phyloP scores from a whole-genome alignment of 2,113 vertebrate species.

The Chascanopsetta lugubris region DNA sequence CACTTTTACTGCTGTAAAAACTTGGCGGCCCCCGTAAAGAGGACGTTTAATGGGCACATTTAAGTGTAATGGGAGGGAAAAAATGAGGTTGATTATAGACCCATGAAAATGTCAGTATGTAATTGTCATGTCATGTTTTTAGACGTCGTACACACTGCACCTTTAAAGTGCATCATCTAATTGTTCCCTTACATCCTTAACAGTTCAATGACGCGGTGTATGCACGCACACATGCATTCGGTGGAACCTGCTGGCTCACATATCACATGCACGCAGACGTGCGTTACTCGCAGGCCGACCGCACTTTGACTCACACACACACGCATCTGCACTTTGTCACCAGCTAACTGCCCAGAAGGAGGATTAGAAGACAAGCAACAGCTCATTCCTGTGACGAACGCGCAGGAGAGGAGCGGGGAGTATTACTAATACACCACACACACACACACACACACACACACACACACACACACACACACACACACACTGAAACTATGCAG shows the following conservation, averaged over 20 bases:
- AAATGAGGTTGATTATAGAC: too few relatives aligned
- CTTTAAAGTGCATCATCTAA: too few relatives aligned
- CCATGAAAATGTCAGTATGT: too few relatives aligned
- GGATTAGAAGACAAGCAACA: constrained; percentile 19
- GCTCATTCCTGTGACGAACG: constrained; percentile 16
- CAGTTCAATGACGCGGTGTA: too few relatives aligned
- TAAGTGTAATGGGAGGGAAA: too few relatives aligned
- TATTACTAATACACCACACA: constrained; percentile 9
- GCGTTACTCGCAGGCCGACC: neutral
- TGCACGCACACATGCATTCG: neutral
- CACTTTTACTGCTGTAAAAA: too few relatives aligned
- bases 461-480: constrained; percentile 4
- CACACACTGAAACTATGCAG: neutral
- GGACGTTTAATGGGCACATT: too few relatives aligned
- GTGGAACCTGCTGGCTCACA: constrained; percentile 1
- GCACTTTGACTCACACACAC: constrained; percentile 28
- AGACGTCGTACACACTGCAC: too few relatives aligned
- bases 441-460: constrained; percentile 1
- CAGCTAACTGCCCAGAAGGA: constrained; percentile 24
- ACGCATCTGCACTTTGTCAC: constrained; percentile 18
- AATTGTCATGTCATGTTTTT: too few relatives aligned
- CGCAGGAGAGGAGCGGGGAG: constrained; percentile 1
- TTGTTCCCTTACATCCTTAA: too few relatives aligned
- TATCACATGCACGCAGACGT: neutral
- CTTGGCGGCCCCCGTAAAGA: too few relatives aligned